Evolutionary conservation across 2,888 invertebrate genomes (phyloP), one percentile per base, ranked within the genome.

Genomic region (Psylliodes chrysocephalus): DNA sequence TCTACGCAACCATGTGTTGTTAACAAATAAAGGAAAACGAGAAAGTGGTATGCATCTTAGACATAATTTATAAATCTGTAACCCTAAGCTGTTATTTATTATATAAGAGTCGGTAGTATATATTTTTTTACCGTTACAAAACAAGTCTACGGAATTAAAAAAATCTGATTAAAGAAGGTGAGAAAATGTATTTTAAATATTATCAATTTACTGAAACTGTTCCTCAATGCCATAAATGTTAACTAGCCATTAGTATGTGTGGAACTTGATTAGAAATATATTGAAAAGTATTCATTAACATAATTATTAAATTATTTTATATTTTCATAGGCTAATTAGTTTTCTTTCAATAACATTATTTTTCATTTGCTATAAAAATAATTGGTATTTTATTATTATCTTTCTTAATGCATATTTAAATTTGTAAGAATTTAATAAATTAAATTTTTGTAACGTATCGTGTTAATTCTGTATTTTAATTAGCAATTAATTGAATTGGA

Each of bases 21-120:
- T n/a, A n/a, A n/a, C n/a, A 7, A 28, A 49, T 18, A 14, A 49
- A n/a, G 28, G 30, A 28, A 47, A 49, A 44, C 18, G 8, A 19
- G 44, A 44, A 44, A 44, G 10, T 44, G 17, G 44, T 44, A 44
- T 7, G 18, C 18, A 44, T 44, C 6, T 44, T 15, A 44, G 10
- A 44, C 19, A 44, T 10, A 44, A 19, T 17, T n/a, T 18, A 19
- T 44, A 10, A 10, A 44, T 44, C 18, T 44, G 44, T 44, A 44
- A 44, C 44, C 10, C 33, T 8, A 33, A 8, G 10, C 33, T 8
- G 10, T 33, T 10, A 8, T 33, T 33, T 33, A 33, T 8, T 8
- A 33, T 10, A 2, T 10, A 5, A 7, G 6, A 33, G 8, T 33
- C 33, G 33, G 33, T 33, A 33, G 33, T 33, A 10, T 33, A 33